These are phyloP conservation scores for Neosilurus hyrtlii DNA, from an alignment of 2,797 vertebrate species.

Conservation along the genomic window DNA sequence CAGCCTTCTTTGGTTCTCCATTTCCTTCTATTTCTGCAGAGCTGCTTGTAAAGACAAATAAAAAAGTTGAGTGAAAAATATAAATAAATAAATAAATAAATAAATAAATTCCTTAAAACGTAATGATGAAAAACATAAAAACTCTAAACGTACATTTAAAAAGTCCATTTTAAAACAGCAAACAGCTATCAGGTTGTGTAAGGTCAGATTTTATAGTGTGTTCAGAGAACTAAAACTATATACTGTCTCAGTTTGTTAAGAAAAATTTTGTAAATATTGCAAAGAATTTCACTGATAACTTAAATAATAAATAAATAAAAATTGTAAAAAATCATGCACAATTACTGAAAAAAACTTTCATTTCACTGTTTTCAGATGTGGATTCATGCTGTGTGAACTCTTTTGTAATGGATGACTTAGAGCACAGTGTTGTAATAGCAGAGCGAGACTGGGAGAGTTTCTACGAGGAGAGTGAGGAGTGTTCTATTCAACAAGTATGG, in stretches of 20 bases:
- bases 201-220: neutral
- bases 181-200: neutral
- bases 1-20: neutral
- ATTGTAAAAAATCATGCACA: neutral
- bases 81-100: too few relatives aligned
- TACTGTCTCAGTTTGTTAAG: neutral
- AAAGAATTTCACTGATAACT: neutral
- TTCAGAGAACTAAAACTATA: neutral
- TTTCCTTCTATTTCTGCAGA: neutral
- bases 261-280: neutral
- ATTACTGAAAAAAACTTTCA: neutral
- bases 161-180: neutral
- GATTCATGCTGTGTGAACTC: slow-evolving; percentile 47
- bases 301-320: too few relatives aligned
- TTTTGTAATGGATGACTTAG: slow-evolving; percentile 87
- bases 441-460: slow-evolving; percentile 89
- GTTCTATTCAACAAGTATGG: slow-evolving; percentile 71
- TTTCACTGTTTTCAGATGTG: slow-evolving; percentile 64
- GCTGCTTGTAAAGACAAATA: too few relatives aligned
- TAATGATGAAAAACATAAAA: neutral
- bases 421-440: slow-evolving; percentile 88
- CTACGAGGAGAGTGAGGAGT: slow-evolving; percentile 80
- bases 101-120: too few relatives aligned
- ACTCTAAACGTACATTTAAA: neutral
- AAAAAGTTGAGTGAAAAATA: too few relatives aligned